Evolutionary conservation across 2,888 invertebrate species (phyloP).

Genomic region (Peribatodes rhomboidaria): DNA sequence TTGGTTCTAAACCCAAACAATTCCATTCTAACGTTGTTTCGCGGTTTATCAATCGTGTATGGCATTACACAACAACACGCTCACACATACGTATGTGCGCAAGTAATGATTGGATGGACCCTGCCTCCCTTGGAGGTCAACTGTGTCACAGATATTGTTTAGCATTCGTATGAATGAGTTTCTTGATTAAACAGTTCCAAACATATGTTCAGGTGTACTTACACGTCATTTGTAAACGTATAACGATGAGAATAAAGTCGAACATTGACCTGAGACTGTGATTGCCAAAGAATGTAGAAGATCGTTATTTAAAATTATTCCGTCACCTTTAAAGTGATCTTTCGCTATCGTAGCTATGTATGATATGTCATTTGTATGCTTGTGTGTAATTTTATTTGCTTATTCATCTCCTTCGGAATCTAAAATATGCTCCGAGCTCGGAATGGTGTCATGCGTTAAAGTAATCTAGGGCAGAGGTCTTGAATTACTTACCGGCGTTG

Average conservation of each 20-base stretch:
- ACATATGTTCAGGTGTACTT: constrained; percentile 30
- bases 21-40: constrained; percentile 63
- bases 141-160: constrained; percentile 62
- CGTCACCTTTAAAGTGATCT: constrained; percentile 12
- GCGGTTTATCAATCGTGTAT: constrained; percentile 60
- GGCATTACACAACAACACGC: constrained; percentile 50
- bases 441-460: constrained; percentile 35
- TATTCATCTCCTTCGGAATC: constrained; percentile 19
- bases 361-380: not conserved
- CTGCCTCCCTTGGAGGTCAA: constrained; percentile 68
- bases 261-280: constrained; percentile 25
- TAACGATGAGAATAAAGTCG: constrained; percentile 14
- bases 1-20: constrained; percentile 56
- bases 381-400: constrained; percentile 7
- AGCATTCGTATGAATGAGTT: constrained; percentile 64
- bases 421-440: constrained; percentile 15
- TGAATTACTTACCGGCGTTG: constrained; percentile 27
- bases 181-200: constrained; percentile 42
- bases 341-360: constrained; percentile 10
- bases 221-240: constrained; percentile 10
- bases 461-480: constrained; percentile 36
- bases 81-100: constrained; percentile 39
- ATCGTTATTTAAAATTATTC: constrained; percentile 12
- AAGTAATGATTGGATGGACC: constrained; percentile 56
- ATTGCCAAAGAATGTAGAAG: constrained; percentile 19